A percentile compares a stretch with the other conserved stretches of the same genome.
These are phyloP conservation scores for Tinea trinotella DNA, from an alignment of 2,888 invertebrate genomes.

Conservation along the genomic window DNA sequence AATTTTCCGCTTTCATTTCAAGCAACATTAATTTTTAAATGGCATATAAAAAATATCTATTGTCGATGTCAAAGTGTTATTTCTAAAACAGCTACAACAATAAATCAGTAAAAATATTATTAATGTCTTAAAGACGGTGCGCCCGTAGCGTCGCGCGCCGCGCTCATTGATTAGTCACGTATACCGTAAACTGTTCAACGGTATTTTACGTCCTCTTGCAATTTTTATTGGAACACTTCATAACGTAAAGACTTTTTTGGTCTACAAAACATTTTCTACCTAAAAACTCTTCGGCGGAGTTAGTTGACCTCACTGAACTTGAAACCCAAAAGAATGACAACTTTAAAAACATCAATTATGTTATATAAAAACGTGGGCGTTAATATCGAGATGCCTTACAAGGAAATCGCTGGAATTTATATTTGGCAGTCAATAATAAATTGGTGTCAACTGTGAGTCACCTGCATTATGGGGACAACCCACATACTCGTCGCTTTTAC, in stretches of 20 bases:
- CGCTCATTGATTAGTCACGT: slow-evolving; percentile 21
- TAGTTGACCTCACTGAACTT: not conserved
- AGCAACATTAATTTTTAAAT: too few species aligned
- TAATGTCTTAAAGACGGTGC: not conserved
- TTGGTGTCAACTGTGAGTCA: slow-evolving; percentile 48
- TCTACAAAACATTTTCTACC: not conserved
- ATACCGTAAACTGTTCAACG: slow-evolving; percentile 21
- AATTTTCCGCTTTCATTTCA: too few species aligned
- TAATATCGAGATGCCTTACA: not conserved
- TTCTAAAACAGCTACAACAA: not conserved
- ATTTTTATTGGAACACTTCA: slow-evolving; percentile 19
- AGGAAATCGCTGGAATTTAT: not conserved
- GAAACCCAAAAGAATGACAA: not conserved
- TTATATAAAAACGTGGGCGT: slow-evolving; percentile 1
- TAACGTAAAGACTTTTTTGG: slow-evolving; percentile 12
- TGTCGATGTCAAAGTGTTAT: not conserved
- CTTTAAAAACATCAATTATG: not conserved
- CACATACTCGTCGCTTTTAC: not conserved
- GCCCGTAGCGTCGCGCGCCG: slow-evolving; percentile 9
- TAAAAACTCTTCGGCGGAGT: not conserved
- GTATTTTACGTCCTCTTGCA: slow-evolving; percentile 20
- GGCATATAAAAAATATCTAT: too few species aligned
- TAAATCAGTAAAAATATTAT: not conserved
- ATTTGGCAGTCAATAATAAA: slow-evolving; percentile 9
- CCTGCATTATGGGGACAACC: slow-evolving; percentile 21